Percentiles rank a stretch among this genome's conserved stretches.
Conservation (phyloP, 2,797 vertebrate genomes). For the Gymnocypris eckloni region DNA sequence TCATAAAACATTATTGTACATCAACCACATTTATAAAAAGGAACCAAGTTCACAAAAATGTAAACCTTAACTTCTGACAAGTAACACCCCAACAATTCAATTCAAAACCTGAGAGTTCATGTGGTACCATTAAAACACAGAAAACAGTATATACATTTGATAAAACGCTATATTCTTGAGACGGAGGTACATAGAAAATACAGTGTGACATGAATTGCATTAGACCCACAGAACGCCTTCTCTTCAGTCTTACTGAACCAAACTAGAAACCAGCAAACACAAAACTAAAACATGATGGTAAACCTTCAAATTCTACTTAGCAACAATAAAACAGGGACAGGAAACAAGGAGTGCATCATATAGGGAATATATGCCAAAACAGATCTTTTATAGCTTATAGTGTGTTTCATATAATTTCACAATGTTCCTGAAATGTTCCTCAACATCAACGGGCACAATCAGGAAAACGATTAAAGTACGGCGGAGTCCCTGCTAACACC, state of each 20-base stretch:
- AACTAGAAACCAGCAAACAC: slow-evolving; percentile 29
- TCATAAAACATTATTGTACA: slow-evolving; percentile 83
- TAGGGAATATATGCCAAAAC: slow-evolving; percentile 33
- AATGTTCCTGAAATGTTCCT: slow-evolving; percentile 25
- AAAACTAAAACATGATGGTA: slow-evolving; percentile 11
- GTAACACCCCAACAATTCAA: slow-evolving; percentile 70
- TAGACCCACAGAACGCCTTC: slow-evolving; percentile 72
- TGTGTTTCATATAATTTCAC: slow-evolving; percentile 18
- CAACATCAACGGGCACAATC: slow-evolving; percentile 7
- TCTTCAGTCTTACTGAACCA: slow-evolving; percentile 57
- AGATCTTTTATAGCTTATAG: slow-evolving; percentile 35
- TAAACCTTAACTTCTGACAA: slow-evolving; percentile 68
- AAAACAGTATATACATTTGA: slow-evolving; percentile 69
- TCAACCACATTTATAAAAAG: slow-evolving; percentile 81
- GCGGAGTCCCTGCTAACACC: slow-evolving; percentile 27
- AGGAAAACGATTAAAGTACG: not conserved
- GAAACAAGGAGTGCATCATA: slow-evolving; percentile 45
- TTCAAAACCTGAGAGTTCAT: slow-evolving; percentile 82
- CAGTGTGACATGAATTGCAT: slow-evolving; percentile 75
- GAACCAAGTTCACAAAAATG: slow-evolving; percentile 77
- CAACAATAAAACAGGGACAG: slow-evolving; percentile 33
- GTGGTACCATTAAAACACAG: slow-evolving; percentile 74
- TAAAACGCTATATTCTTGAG: slow-evolving; percentile 60
- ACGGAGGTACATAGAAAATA: slow-evolving; percentile 54
- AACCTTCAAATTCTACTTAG: slow-evolving; percentile 40